Evolutionary conservation across 2,888 invertebrate species (phyloP), one percentile per base, ranked within the genome.

Genomic region (Rotaria macrura): DNA sequence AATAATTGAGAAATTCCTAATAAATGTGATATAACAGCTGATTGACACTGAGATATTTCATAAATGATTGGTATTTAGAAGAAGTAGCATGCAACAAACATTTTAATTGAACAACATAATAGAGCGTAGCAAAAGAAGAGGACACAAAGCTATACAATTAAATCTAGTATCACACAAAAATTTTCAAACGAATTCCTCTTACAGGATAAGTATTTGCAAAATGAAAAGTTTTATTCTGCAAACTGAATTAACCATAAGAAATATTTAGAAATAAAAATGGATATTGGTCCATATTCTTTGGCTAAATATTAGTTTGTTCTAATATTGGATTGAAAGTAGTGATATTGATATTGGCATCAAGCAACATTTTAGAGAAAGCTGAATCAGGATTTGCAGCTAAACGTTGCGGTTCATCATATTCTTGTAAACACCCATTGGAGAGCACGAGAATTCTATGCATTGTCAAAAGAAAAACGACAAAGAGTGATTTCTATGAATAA

Each of bases 391-490:
- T 83, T 25, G 86, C 40, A 10, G 84, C 47, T 57, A 86, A 84
- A 49, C 49, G 49, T 43, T 43, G 38, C 20, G 86, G 85, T 29
- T 47, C 47, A 43, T 86, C 86, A 72, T 79, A 86, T 65, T 86
- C 86, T 38, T 83, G 55, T 49, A 85, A 3, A 25, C n/a, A 23
- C 6, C 86, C 86, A 29, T 83, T 83, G 5, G 85, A 85, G 23
- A 86, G n/a, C 47, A 86, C 86, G 3, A 86, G 34, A 34, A 86
- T 85, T 52, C 86, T 85, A 43, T 12, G n/a, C n/a, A n/a, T n/a
- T n/a, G n/a, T n/a, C n/a, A n/a, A n/a, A n/a, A n/a, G n/a, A n/a
- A n/a, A n/a, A n/a, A n/a, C n/a, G n/a, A n/a, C n/a, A n/a, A n/a
- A n/a, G n/a, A n/a, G n/a, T 65, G 12, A 23, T n/a, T 23, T 72